Percentiles rank a stretch among this genome's conserved stretches.
phyloP scores from a whole-genome alignment of 2,113 vertebrate genomes.

The Serilophus lunatus region DNA sequence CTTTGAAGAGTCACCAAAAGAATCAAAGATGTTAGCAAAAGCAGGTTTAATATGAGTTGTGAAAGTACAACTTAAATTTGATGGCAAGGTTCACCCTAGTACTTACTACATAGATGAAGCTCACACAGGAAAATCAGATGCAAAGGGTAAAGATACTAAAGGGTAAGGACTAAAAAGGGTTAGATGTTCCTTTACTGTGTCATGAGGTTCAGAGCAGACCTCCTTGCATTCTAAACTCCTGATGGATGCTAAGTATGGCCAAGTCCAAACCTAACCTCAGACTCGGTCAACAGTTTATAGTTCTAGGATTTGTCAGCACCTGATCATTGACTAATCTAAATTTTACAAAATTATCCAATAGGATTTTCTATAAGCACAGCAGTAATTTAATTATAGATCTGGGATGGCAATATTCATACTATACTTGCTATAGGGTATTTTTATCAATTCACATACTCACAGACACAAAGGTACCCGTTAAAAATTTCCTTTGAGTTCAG shows the following conservation, averaged over 20 bases:
- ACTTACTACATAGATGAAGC: neutral
- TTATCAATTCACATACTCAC: neutral
- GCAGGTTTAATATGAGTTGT: neutral
- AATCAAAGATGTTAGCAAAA: neutral
- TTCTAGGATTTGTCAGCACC: neutral
- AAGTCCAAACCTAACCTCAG: neutral
- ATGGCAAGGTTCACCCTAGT: neutral
- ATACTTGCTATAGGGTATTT: neutral
- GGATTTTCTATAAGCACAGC: neutral
- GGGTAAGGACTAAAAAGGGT: neutral
- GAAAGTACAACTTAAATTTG: neutral
- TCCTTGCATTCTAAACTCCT: neutral
- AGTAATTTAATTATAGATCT: neutral
- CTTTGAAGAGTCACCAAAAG: neutral
- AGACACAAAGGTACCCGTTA: neutral
- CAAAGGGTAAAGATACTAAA: neutral
- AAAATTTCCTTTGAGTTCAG: neutral
- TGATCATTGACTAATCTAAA: neutral
- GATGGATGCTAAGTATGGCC: neutral
- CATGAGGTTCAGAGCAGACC: neutral
- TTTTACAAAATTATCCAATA: neutral
- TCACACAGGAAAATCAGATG: neutral
- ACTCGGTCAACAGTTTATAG: neutral
- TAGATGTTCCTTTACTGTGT: neutral
- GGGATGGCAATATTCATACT: neutral